A percentile compares a stretch with the other conserved stretches of the same genome.
Conservation (phyloP, 2,113 vertebrate species). For the Geococcyx californianus region DNA sequence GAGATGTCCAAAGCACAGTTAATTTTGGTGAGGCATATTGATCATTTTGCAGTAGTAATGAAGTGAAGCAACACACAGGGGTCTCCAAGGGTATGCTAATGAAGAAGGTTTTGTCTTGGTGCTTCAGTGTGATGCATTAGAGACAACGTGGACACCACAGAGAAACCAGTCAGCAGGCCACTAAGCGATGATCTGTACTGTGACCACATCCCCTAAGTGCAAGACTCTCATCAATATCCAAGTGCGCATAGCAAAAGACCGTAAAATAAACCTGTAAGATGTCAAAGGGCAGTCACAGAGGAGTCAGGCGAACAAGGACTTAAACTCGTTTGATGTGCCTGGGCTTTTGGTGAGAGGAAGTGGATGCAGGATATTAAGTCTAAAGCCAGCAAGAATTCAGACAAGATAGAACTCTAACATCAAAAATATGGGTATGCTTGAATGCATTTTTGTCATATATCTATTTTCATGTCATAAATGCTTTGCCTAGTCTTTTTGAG, state of each 20-base stretch:
- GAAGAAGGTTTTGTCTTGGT: background rate
- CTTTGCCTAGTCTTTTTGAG: background rate
- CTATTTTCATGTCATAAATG: background rate
- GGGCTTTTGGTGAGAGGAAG: background rate
- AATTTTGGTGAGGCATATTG: constrained; percentile 57
- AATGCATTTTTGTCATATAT: background rate
- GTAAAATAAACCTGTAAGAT: background rate
- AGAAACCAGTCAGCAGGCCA: background rate
- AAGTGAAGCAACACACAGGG: constrained; percentile 60
- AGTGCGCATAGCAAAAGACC: background rate
- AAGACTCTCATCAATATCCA: background rate
- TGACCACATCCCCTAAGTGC: background rate
- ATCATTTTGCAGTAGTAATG: constrained; percentile 62
- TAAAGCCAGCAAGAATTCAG: background rate
- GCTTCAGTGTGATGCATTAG: background rate
- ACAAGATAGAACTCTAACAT: constrained; percentile 1
- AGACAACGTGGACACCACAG: background rate
- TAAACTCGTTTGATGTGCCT: rapidly evolving
- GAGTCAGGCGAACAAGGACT: background rate
- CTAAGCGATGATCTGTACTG: background rate
- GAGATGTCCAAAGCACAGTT: constrained; percentile 49
- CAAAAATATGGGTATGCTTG: background rate
- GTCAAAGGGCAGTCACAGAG: background rate
- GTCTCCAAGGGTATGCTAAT: constrained; percentile 44
- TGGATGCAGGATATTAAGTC: background rate